Evolutionary conservation across 2,797 vertebrate species (phyloP).

Genomic region (Scarus forsteni): DNA sequence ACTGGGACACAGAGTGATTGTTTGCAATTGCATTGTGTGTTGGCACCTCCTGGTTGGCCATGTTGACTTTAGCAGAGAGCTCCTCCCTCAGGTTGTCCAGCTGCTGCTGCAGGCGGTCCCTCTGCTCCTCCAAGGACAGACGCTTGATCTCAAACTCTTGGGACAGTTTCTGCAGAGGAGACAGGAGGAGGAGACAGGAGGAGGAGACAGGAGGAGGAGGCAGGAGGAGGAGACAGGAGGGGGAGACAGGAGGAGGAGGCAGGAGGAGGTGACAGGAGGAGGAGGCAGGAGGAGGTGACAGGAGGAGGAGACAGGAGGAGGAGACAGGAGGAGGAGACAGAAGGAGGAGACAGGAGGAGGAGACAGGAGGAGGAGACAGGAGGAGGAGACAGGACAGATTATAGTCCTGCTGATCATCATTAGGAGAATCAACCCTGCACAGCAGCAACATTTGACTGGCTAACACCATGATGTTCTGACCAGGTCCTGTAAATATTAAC

Average conservation of each 20-base stretch:
- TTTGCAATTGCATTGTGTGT: slow-evolving; percentile 37
- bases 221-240: not conserved
- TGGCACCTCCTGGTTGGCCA: slow-evolving; percentile 92
- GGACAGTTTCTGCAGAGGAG: slow-evolving; percentile 87
- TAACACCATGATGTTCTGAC: too few species aligned
- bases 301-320: not conserved
- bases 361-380: not conserved
- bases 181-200: not conserved
- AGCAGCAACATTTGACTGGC: too few species aligned
- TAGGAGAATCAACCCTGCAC: too few species aligned
- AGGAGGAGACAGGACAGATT: too few species aligned
- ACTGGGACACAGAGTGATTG: not conserved
- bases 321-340: not conserved
- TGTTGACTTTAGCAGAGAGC: slow-evolving; percentile 91
- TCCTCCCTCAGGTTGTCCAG: slow-evolving; percentile 93
- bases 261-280: not conserved
- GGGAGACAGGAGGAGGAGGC: not conserved
- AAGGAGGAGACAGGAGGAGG: not conserved
- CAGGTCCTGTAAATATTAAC: too few species aligned
- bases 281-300: not conserved
- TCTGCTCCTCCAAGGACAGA: slow-evolving; percentile 92
- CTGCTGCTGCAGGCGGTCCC: slow-evolving; percentile 91
- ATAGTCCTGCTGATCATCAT: too few species aligned
- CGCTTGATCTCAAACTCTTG: slow-evolving; percentile 95
- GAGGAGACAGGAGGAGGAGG: not conserved